These are phyloP conservation scores for Erythrocercus mccallii DNA, from an alignment of 2,113 vertebrate genomes.

Conservation along the genomic window DNA sequence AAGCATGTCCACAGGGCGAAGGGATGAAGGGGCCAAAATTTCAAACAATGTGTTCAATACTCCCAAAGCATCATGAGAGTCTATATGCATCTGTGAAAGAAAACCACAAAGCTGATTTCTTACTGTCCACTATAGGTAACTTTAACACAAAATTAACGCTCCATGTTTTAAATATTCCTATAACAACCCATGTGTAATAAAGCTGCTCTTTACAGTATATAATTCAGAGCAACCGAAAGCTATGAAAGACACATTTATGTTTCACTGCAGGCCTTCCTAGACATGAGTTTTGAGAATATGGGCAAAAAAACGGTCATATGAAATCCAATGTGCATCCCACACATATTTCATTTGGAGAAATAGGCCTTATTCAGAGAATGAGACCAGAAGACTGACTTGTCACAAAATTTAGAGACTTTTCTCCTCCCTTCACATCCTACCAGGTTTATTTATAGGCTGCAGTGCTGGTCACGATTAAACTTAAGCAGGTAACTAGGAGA, in stretches of 20 bases:
- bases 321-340: background rate
- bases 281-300: background rate
- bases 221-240: background rate
- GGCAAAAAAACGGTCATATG: background rate
- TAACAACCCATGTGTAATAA: background rate
- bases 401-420: background rate
- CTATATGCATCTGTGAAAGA: conserved; percentile 87
- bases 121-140: background rate
- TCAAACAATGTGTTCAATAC: conserved; percentile 96
- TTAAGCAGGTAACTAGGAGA: background rate
- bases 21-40: conserved; percentile 92
- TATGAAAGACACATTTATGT: background rate
- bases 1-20: conserved; percentile 96
- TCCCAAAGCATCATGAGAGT: conserved; percentile 93
- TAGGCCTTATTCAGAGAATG: background rate
- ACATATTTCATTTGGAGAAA: background rate
- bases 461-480: background rate
- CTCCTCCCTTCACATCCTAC: background rate
- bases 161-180: background rate
- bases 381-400: background rate
- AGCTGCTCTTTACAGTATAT: background rate
- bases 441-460: background rate
- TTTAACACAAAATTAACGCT: background rate
- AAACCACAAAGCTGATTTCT: background rate
- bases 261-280: background rate